Base-by-base conservation (phyloP, 1,140 invertebrate genomes). In the Philaenus spumarius region DNA sequence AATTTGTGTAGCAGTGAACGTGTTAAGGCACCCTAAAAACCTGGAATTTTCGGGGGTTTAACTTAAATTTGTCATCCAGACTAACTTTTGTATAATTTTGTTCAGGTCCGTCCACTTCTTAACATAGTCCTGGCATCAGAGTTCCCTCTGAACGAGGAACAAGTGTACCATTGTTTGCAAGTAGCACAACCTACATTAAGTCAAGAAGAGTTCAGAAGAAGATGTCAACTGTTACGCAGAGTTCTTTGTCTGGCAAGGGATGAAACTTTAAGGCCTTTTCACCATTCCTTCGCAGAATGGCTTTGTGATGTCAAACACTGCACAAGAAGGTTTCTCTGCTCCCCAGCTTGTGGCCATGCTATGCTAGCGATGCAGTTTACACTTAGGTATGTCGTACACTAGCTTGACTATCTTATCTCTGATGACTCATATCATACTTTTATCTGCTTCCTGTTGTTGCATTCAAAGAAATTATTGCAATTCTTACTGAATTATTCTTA, bases 231-330 rank as follows among this genome's bases (percentile, higher is more conserved):
- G 1, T 77, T 96, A 55, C 80, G 84, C 22, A 83, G 89, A 69
- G 84, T 85, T n/a, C 75, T 83, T 19, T 77, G 79, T 1, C 77
- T 81, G 2, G 75, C 80, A 56, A 82, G 75, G 73, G 76, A 72
- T 48, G 48, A 62, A 17, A 62, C 66, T 45, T 75, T 92, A 54
- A 83, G 86, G 62, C 76, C 93, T 2, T 92, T 94, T 71, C 92
- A 95, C 72, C 87, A 89, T 68, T 95, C 91, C 58, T 97, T 97
- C 72, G 86, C 92, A 7, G 89, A 93, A 67, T 98, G 94, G 94
- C 72, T 97, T 40, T 73, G 93, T 20, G 94, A 98, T 73, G 93
- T 97, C 0, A 98, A 97, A 73, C 93, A 97, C 67, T 96, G 93
- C 69, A 97, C 94, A 11, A 89, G 93, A 63, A 92, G 93, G 66